Base-by-base conservation (phyloP, 2,797 vertebrate genomes). In the Eleutherodactylus coqui region DNA sequence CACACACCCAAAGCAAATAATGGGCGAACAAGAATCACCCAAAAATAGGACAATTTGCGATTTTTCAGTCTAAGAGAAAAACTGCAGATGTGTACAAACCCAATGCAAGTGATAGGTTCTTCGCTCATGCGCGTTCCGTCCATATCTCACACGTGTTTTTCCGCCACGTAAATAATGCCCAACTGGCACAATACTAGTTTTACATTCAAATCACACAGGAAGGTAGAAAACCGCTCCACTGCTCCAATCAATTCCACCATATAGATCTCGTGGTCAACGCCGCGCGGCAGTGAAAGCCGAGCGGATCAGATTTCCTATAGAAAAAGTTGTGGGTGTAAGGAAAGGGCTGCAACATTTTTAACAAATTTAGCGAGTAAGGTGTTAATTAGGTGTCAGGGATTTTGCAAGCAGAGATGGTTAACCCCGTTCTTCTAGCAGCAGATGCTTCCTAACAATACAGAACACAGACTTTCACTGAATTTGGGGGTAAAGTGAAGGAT, bases 321-420 rank as follows among this genome's bases (percentile, higher is more conserved):
- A 53, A 60, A 32, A 36, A 43, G 32, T 38, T 64, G 38, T 53
- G 41, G 83, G 49, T 62, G 47, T 49, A 38, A 72, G 34, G 47
- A 43, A 70, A 53, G 58, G 75, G 17, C 60, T 36, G 41, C 79
- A 36, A 72, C n/a, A 60, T 79, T 79, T 82, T 69, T 78, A 72
- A 45, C 36, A n/a, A 55, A 85, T 80, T 58, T 73, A 60, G 84
- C 27, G 32, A 60, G 67, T 70, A 72, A 85, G 76, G 84, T 85
- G 84, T 85, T 85, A 85, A 85, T 85, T 79, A 62, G 84, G 76
- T 85, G 84, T 58, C 69, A 62, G 84, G 41, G 62, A 79, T 85
- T 85, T 73, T 79, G 67, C 6, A 14, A 72, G 77, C 36, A 73
- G 67, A 85, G 69, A 85, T 36, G 27, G 73, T 58, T 73, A 73